Percentiles rank a stretch among this genome's conserved stretches.
Evolutionary conservation across 2,888 invertebrate species (phyloP).

Genomic region (Onthophagus sagittarius): DNA sequence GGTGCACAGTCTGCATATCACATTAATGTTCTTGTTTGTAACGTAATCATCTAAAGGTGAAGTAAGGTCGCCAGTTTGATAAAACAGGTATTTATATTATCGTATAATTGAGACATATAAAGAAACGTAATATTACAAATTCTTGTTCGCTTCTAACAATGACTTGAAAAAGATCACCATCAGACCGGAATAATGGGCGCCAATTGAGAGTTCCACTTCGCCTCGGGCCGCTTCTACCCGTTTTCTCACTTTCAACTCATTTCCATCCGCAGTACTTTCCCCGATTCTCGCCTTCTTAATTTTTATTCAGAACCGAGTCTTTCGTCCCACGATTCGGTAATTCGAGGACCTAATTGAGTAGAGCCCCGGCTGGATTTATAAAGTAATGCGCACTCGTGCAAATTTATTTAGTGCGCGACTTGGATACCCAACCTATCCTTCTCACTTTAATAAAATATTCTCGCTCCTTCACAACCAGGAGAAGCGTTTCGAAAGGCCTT

Average conservation of each 20-base stretch:
- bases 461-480: background rate
- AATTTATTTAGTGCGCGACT: background rate
- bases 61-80: background rate
- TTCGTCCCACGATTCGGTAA: background rate
- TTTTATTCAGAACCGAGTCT: background rate
- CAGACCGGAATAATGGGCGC: too few species aligned
- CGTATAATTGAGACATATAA: background rate
- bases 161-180: background rate
- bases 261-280: background rate
- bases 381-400: background rate
- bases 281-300: background rate
- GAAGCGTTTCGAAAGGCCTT: background rate
- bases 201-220: background rate
- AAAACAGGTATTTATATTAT: background rate
- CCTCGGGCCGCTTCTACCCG: background rate
- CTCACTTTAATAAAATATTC: background rate
- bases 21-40: background rate
- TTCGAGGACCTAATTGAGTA: background rate
- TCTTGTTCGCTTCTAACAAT: background rate
- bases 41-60: background rate
- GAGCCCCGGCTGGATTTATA: background rate
- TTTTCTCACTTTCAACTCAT: background rate
- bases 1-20: background rate
- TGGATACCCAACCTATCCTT: background rate
- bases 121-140: background rate